Evolutionary conservation across 2,113 vertebrate genomes (phyloP).

Genomic region (Rhinogobius similis): DNA sequence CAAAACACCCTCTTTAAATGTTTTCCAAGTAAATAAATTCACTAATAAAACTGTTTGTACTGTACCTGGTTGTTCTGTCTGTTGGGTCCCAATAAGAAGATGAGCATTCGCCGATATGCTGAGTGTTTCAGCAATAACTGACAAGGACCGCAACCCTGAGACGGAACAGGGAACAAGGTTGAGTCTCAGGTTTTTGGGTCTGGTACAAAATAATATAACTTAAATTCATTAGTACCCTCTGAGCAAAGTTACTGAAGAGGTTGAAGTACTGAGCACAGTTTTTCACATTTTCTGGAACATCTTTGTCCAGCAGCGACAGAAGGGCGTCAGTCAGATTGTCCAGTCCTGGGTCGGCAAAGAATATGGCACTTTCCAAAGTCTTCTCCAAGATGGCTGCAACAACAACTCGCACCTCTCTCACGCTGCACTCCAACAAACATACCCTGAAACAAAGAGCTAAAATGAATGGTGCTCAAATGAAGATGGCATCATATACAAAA

Average conservation of each 20-base stretch:
- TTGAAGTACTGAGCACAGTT: constrained; percentile 97
- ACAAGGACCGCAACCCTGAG: constrained; percentile 86
- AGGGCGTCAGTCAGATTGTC: constrained; percentile 88
- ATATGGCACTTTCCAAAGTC: constrained; percentile 93
- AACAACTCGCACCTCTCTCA: constrained; percentile 93
- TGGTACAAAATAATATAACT: not conserved
- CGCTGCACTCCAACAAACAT: constrained; percentile 91
- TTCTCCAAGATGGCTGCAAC: constrained; percentile 96
- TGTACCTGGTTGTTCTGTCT: constrained; percentile 92
- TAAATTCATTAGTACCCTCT: constrained; percentile 83
- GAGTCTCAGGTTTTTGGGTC: not conserved
- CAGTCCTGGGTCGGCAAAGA: constrained; percentile 88
- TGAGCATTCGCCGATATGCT: constrained; percentile 90
- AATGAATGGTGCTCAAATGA: not conserved
- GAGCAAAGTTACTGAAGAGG: constrained; percentile 95
- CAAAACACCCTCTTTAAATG: too few species aligned
- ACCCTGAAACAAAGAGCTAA: constrained; percentile 75
- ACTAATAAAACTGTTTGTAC: not conserved
- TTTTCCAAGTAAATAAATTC: not conserved
- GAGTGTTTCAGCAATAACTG: constrained; percentile 91
- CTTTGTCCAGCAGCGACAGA: constrained; percentile 94
- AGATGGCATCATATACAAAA: not conserved
- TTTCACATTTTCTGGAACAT: constrained; percentile 97
- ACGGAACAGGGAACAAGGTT: not conserved
- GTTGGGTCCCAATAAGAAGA: constrained; percentile 89